Conservation (phyloP, 2,888 invertebrate genomes). For the Margaritifera margaritifera region DNA sequence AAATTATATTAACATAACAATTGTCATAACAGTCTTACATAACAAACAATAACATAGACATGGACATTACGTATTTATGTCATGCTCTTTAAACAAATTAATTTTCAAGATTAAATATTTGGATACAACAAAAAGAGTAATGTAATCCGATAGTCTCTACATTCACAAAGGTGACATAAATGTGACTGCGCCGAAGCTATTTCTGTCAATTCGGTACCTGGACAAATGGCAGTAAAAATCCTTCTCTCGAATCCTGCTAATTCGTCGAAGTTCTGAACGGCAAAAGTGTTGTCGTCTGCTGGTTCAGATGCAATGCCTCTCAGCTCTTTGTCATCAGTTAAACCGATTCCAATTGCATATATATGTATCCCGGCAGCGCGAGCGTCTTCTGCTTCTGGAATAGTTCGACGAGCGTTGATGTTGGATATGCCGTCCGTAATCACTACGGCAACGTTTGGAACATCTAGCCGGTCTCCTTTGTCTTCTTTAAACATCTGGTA, state of each 20-base stretch:
- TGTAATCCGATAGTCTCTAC: too few relatives aligned
- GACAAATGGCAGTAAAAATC: slow-evolving; percentile 31
- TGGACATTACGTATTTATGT: too few relatives aligned
- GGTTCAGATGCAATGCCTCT: slow-evolving; percentile 52
- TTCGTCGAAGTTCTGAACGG: slow-evolving; percentile 40
- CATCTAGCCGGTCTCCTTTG: slow-evolving; percentile 42
- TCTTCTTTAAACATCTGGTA: slow-evolving; percentile 34
- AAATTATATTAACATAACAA: too few relatives aligned
- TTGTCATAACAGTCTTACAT: too few relatives aligned
- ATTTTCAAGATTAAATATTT: too few relatives aligned
- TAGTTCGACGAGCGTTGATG: slow-evolving; percentile 47
- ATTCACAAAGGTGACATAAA: too few relatives aligned
- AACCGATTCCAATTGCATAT: slow-evolving; percentile 50
- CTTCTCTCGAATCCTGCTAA: slow-evolving; percentile 26
- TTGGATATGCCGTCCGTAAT: slow-evolving; percentile 62
- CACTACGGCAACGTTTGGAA: slow-evolving; percentile 48
- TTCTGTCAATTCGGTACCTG: slow-evolving; percentile 9
- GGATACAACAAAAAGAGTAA: too few relatives aligned
- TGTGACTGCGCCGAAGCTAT: neutral
- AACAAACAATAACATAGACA: too few relatives aligned
- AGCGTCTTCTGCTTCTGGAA: slow-evolving; percentile 49
- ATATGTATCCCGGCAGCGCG: slow-evolving; percentile 35
- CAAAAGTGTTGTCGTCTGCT: slow-evolving; percentile 43
- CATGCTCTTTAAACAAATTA: too few relatives aligned
- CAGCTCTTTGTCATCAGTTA: slow-evolving; percentile 49